Conservation (phyloP, 2,797 vertebrate genomes). For the Trematomus bernacchii region DNA sequence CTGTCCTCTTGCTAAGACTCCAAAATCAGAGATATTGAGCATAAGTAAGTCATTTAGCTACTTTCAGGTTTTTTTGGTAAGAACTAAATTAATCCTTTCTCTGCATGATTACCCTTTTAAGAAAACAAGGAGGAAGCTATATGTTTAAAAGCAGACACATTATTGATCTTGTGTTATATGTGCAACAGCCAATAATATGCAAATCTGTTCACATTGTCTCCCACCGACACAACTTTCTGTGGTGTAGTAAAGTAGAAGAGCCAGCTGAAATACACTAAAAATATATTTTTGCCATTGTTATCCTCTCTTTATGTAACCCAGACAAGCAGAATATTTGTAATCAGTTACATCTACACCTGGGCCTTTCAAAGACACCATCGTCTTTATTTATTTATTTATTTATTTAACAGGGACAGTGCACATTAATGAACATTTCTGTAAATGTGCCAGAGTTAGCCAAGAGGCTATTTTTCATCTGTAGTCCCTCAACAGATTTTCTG, state of each 20-base stretch:
- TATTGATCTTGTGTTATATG: background rate
- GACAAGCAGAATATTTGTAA: constrained; percentile 17
- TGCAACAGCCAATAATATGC: constrained; percentile 37
- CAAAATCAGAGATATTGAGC: background rate
- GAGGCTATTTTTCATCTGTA: no score
- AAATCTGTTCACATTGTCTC: constrained; percentile 31
- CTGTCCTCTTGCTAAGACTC: background rate
- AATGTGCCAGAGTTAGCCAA: no score
- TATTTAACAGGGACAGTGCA: no score
- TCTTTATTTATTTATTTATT: no score
- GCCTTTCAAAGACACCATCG: background rate
- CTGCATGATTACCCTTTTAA: background rate
- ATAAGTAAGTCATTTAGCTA: background rate
- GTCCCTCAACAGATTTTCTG: no score
- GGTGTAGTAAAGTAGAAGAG: constrained; percentile 38
- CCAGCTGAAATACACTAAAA: constrained; percentile 41
- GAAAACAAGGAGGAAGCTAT: constrained; percentile 2
- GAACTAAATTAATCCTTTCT: background rate
- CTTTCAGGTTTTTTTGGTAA: no score
- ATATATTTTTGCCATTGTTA: constrained; percentile 10
- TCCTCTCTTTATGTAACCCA: constrained; percentile 41
- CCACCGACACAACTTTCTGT: constrained; percentile 43
- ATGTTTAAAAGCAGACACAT: constrained; percentile 1
- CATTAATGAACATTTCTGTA: no score
- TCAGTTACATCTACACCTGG: background rate